Base-by-base conservation (phyloP, 2,113 vertebrate genomes). In the Pollimyrus isidori region DNA sequence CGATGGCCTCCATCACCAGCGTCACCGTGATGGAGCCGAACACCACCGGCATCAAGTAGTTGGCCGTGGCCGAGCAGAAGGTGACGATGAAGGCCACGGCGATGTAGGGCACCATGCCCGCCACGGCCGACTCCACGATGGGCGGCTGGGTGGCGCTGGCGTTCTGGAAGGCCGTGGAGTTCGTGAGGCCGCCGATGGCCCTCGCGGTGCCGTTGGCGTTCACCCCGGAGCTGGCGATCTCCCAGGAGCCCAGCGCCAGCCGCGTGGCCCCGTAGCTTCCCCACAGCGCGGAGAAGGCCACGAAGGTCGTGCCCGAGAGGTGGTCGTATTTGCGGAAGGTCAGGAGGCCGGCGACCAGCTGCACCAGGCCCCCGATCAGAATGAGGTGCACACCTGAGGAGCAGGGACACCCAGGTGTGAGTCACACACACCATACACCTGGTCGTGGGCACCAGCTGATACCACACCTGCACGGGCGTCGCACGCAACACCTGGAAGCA, bases 1-100 rank as follows among this genome's bases (percentile, higher is more conserved):
- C 90, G 4, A 91, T 30, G 3, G 90, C 90, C 88, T 91, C 90
- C 49, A 91, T 87, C 30, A 42, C 88, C 58, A 91, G 90, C 50
- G 89, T 89, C 3, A 73, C 21, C 1, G 90, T 91, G 65, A 91
- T 91, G 65, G 90, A 56, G 2, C 90, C 90, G 17, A 91, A 91
- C 65, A 91, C 90, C 49, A 89, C 52, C 1, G 90, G 90, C 90
- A 91, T 91, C 65, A 91, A 39, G 69, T 91, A 91, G 88, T 89
- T 91, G 88, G 90, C 88, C 4, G 90, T 91, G 86, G 90, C 88
- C 3, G 90, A 91, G 88, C 90, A 91, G 90, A 91, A 91, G 86
- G 90, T 82, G n/a, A 91, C 88, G 0, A 91, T 87, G 52, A 89
- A 89, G 42, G 90, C 88, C 42, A 91, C 88, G 17, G 88, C 80